Conservation (phyloP, 2,797 vertebrate species). For the Neosalanx taihuensis region DNA sequence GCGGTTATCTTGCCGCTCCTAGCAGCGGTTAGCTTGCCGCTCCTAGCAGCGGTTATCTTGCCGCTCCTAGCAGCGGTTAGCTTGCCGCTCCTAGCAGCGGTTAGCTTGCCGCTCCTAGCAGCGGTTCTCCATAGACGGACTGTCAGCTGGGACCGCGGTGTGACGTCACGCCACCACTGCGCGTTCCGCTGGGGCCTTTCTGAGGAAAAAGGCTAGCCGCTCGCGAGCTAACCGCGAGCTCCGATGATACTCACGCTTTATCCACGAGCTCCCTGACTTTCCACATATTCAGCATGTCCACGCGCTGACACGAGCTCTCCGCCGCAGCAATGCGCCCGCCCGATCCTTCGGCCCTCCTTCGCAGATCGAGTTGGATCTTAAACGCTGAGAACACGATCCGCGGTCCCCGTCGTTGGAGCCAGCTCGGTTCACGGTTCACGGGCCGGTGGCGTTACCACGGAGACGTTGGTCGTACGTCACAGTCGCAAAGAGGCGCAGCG, state of each 20-base stretch:
- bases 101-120: slow-evolving; percentile 44
- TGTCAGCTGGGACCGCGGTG: slow-evolving; percentile 37
- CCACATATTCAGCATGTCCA: slow-evolving; percentile 94
- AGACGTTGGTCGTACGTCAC: slow-evolving; percentile 71
- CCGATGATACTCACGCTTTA: slow-evolving; percentile 91
- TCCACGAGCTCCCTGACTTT: slow-evolving; percentile 97
- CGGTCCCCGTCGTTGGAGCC: slow-evolving; percentile 33
- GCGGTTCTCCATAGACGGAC: slow-evolving; percentile 39
- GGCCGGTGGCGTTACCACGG: slow-evolving; percentile 71
- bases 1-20: no score
- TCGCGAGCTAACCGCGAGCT: slow-evolving; percentile 46
- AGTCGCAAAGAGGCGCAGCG: slow-evolving; percentile 4
- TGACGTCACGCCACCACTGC: slow-evolving; percentile 66
- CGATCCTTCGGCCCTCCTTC: slow-evolving; percentile 51
- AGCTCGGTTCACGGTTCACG: slow-evolving; percentile 42
- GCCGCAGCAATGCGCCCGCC: slow-evolving; percentile 63
- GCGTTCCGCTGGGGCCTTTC: slow-evolving; percentile 48
- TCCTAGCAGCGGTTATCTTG: no score
- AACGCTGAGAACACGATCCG: slow-evolving; percentile 48
- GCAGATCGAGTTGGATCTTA: slow-evolving; percentile 52
- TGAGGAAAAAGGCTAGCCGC: slow-evolving; percentile 27
- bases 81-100: no score
- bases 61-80: no score
- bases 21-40: no score
- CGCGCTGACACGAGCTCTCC: slow-evolving; percentile 63